Evolutionary conservation across 2,888 invertebrate species (phyloP).

Genomic region (Minunthozetes semirufus): DNA sequence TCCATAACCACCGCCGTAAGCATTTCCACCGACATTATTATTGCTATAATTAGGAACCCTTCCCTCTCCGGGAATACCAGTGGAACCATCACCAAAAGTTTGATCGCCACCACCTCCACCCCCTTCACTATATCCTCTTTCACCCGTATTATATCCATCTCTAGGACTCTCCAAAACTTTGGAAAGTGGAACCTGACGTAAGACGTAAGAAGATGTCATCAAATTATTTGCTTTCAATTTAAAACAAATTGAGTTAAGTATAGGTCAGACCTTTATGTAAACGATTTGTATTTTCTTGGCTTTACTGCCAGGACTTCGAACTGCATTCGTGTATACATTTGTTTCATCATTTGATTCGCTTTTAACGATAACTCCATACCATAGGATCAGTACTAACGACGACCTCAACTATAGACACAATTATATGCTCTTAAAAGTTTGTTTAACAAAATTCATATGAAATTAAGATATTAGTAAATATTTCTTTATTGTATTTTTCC

Average conservation of each 20-base stretch:
- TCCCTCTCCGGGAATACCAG: conserved; percentile 12
- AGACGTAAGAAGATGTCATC: background rate
- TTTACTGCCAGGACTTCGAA: background rate
- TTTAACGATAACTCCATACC: background rate
- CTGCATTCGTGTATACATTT: background rate
- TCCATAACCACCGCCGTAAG: background rate
- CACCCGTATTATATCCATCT: conserved; percentile 2
- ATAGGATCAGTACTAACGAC: background rate
- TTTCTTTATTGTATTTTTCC: too few relatives aligned
- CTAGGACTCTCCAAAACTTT: conserved; percentile 9
- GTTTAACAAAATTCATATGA: too few relatives aligned
- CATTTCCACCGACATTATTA: conserved; percentile 6
- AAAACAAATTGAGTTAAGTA: background rate
- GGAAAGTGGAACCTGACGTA: conserved; percentile 5
- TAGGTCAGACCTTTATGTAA: conserved; percentile 15
- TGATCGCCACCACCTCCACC: background rate
- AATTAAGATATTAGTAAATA: too few relatives aligned
- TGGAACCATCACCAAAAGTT: background rate
- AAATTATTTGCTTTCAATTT: background rate
- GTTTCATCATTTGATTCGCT: background rate
- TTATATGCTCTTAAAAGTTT: background rate
- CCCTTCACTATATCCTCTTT: conserved; percentile 26
- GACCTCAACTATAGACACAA: background rate
- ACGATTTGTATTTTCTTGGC: conserved; percentile 27
- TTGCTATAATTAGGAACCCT: background rate